Evolutionary conservation across 2,113 vertebrate species (phyloP).

Genomic region (Tragulus kanchil): DNA sequence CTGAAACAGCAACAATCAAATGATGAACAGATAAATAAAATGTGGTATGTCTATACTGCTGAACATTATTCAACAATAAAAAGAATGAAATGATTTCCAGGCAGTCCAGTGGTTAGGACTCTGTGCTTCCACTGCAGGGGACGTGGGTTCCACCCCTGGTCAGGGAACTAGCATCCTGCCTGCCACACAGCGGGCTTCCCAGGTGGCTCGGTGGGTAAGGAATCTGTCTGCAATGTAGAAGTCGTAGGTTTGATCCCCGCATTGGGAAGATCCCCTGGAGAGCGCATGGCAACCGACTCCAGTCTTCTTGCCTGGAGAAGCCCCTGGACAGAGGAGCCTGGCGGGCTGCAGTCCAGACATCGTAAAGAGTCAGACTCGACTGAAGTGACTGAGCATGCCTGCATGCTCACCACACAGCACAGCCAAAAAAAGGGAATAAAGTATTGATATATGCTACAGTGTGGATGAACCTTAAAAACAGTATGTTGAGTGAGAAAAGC

Average conservation of each 20-base stretch:
- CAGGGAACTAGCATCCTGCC: neutral
- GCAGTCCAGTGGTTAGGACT: neutral
- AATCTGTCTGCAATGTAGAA: neutral
- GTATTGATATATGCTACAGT: neutral
- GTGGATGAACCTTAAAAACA: neutral
- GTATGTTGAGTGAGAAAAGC: neutral
- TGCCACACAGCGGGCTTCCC: neutral
- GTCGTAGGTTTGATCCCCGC: neutral
- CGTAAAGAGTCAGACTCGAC: neutral
- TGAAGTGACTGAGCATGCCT: neutral
- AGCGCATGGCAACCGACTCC: neutral
- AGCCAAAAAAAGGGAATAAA: neutral
- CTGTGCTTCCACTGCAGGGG: neutral
- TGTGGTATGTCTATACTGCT: accelerated
- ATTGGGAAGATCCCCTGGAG: neutral
- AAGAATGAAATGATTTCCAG: neutral
- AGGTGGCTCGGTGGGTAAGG: neutral
- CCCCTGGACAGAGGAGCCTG: neutral
- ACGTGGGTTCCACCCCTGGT: neutral
- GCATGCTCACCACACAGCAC: neutral
- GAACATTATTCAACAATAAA: neutral
- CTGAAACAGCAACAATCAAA: neutral
- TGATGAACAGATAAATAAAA: neutral
- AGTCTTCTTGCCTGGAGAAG: neutral
- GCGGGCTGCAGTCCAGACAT: neutral